phyloP scores from a whole-genome alignment of 1,140 invertebrate species.

The Aporrectodea caliginosa region DNA sequence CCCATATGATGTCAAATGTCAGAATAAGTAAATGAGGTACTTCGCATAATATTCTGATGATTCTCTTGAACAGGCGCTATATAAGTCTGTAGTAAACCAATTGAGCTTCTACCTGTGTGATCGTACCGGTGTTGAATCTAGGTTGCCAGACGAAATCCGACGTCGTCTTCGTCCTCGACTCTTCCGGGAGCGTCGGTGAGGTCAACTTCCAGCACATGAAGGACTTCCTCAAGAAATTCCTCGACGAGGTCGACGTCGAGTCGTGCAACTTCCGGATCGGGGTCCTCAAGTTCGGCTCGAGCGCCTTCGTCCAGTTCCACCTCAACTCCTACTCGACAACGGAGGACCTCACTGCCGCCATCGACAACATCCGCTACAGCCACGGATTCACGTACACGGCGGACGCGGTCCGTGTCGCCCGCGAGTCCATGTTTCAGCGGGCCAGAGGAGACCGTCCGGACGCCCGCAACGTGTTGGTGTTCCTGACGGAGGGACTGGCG shows the following conservation, averaged over 20 bases:
- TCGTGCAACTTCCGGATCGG: conserved; percentile 17
- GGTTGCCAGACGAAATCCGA: conserved; percentile 36
- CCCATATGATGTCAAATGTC: no score
- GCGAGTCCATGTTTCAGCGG: conserved; percentile 9
- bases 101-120: background rate
- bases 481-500: conserved; percentile 12
- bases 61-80: no score
- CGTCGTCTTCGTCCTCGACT: conserved; percentile 22
- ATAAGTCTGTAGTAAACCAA: background rate
- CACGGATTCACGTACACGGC: conserved; percentile 24
- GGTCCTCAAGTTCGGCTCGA: conserved; percentile 29
- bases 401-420: conserved; percentile 23
- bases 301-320: conserved; percentile 28
- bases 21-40: no score
- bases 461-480: conserved; percentile 25
- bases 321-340: conserved; percentile 13
- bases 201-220: conserved; percentile 23
- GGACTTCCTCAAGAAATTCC: conserved; percentile 16
- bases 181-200: conserved; percentile 21
- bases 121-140: conserved; percentile 19
- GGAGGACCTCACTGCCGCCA: conserved; percentile 1
- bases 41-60: no score
- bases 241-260: conserved; percentile 5
- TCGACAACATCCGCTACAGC: conserved; percentile 23
- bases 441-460: conserved; percentile 15